Evolutionary conservation across 2,888 invertebrate species (phyloP).

Genomic region (Zhengitettix transpicula): DNA sequence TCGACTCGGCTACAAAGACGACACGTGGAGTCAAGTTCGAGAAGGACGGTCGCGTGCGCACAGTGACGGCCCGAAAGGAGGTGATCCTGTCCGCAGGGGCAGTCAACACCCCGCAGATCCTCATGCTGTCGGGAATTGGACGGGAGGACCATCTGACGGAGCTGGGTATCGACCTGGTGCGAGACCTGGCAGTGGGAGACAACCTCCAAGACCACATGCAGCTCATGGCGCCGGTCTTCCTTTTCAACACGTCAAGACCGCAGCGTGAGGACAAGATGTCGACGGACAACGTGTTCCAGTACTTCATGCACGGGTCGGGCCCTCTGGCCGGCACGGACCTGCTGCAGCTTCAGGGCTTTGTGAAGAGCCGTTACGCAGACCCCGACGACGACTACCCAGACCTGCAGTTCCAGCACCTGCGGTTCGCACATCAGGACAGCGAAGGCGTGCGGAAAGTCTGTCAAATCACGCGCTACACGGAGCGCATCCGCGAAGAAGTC

Average conservation of each 20-base stretch:
- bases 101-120: conserved; percentile 80
- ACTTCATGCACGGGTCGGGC: conserved; percentile 57
- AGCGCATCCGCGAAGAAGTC: conserved; percentile 12
- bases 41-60: conserved; percentile 49
- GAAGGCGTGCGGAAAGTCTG: conserved; percentile 8
- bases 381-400: conserved; percentile 61
- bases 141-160: conserved; percentile 35
- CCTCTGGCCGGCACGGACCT: conserved; percentile 23
- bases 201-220: conserved; percentile 81
- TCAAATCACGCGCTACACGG: conserved; percentile 18
- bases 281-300: conserved; percentile 58
- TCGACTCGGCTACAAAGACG: conserved; percentile 54
- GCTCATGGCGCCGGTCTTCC: conserved; percentile 66
- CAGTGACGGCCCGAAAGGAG: conserved; percentile 59
- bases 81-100: conserved; percentile 82
- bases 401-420: conserved; percentile 62
- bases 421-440: conserved; percentile 17
- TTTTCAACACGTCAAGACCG: conserved; percentile 51
- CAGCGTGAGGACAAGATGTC: conserved; percentile 53
- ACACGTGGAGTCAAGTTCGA: conserved; percentile 68
- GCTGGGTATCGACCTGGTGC: conserved; percentile 2
- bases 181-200: conserved; percentile 5
- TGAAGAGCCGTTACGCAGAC: conserved; percentile 71
- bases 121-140: conserved; percentile 86
- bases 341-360: conserved; percentile 41